Percentiles rank a stretch among this genome's conserved stretches.
phyloP scores from a whole-genome alignment of 2,888 invertebrate genomes.

The Hololepta plana region DNA sequence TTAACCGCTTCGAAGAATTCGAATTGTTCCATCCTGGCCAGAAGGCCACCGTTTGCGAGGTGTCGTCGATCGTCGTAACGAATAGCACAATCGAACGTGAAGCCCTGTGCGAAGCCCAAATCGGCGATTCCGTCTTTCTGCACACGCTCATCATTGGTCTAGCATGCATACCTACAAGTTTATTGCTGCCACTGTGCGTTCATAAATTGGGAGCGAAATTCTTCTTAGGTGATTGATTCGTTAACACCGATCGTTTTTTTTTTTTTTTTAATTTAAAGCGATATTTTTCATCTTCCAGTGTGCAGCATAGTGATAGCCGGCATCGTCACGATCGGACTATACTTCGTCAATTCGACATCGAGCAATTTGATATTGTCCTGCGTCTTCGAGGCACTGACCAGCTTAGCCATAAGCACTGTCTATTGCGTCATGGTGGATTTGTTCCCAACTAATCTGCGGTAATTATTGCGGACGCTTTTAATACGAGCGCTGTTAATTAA shows the following conservation, averaged over 20 bases:
- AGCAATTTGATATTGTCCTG: conserved; percentile 60
- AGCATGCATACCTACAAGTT: conserved; percentile 63
- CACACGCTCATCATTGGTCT: conserved; percentile 65
- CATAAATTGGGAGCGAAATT: conserved; percentile 67
- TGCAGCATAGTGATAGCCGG: conserved; percentile 58
- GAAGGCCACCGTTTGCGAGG: conserved; percentile 58
- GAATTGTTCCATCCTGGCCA: conserved; percentile 45
- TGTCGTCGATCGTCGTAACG: conserved; percentile 43
- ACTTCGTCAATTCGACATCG: conserved; percentile 50
- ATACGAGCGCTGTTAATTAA: too few relatives aligned
- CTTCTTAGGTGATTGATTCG: conserved; percentile 42
- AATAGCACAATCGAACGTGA: conserved; percentile 22
- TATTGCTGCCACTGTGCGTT: conserved; percentile 61
- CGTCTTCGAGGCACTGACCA: conserved; percentile 63
- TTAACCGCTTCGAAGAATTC: conserved; percentile 65
- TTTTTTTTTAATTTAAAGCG: conserved; percentile 1
- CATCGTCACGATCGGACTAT: conserved; percentile 52
- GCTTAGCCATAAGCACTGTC: conserved; percentile 60
- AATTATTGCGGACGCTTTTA: too few relatives aligned
- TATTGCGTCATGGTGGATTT: conserved; percentile 68
- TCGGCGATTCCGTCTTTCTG: conserved; percentile 48
- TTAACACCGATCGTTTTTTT: conserved; percentile 1
- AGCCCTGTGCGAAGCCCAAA: conserved; percentile 41
- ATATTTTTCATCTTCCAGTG: conserved; percentile 30
- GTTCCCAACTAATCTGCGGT: conserved; percentile 71